Evolutionary conservation across 2,797 vertebrate species (phyloP), one percentile per base, ranked within the genome.

Genomic region (Sarcoramphus papa): DNA sequence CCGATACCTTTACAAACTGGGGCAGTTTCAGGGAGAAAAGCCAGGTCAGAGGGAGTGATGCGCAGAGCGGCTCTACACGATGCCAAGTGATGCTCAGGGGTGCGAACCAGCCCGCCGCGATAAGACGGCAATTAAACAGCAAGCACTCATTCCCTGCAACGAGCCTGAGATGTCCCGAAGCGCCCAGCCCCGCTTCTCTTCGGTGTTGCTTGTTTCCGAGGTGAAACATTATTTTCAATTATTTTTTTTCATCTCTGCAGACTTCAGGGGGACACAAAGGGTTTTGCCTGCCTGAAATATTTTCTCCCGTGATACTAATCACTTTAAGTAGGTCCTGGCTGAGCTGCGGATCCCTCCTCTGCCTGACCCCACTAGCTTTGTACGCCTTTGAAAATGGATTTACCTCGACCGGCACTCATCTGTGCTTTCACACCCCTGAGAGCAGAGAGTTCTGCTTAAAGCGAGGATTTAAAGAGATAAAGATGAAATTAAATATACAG

Each of bases 191-290:
- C 1, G 1, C 11, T 63, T 21, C 57, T n/a, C 73, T 57, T 41
- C 5, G 1, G 19, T 6, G 10, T 59, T 41, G 18, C 41, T n/a
- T 16, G 2, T 15, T 57, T 50, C 31, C 1, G 0, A 33, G 11
- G 35, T 4, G 9, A 35, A 69, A 69, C 2, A 1, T 14, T 41
- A 45, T 53, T 60, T 41, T 41, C 67, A 33, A 9, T 48, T 53
- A 21, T 22, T 47, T 35, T 54, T 47, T 28, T 8, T 40, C 68
- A 35, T 47, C 53, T 37, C 79, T 79, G 53, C 47, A 24, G 47
- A 27, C 14, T 47, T 16, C 40, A n/a, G 14, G 7, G 22, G 14
- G 17, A 6, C 60, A 48, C n/a, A 35, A 41, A 60, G 67, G 65
- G 40, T 2, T 53, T 51, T 48, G 31, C 80, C 65, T 78, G 59